Base-by-base conservation (phyloP, 92 coral and sea anemone genomes). In the Umimayanthus chanpuru region DNA sequence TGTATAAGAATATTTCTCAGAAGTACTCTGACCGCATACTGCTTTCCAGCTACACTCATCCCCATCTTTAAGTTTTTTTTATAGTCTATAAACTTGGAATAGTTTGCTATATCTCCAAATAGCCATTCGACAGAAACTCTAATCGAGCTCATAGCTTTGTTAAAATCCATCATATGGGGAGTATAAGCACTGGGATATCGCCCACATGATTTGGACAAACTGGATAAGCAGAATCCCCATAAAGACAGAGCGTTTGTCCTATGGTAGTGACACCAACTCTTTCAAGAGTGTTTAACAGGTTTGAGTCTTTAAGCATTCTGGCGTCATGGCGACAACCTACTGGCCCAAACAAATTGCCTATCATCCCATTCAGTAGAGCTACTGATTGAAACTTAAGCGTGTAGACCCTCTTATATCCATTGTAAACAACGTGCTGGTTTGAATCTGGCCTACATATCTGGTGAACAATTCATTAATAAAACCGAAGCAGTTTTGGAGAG, bases 331-430 rank as follows among this genome's bases (percentile, higher is more conserved):
- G 36, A 32, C 36, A 2, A 2, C 36, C 36, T 32, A 32, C 36
- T 32, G 36, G 93, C 25, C 93, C 88, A 80, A 64, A 86, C 32
- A 81, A 76, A 66, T 89, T 83, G 36, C n/a, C 88, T 41, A 89
- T 39, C 75, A 83, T 9, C 5, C 88, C 88, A 61, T 85, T 76
- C 1, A 79, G 79, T 6, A 84, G 15, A 28, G 88, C 84, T 38
- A 89, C 81, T 5, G 82, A 43, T 25, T 77, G 92, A 30, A 76
- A 85, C 32, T 85, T 84, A 9, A 85, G 92, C 23, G 81, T 77
- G 41, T 67, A 64, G 7, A 55, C 76, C 36, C 82, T 65, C 43
- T 75, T 75, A 36, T 86, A 82, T 9, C 89, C 89, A 71, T 86
- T 75, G 49, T 86, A 74, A 12, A 75, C 81, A 9, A 74, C 70